A percentile compares a stretch with the other conserved stretches of the same genome.
These are phyloP conservation scores for Polypedilum vanderplanki DNA, from an alignment of 1,140 invertebrate genomes.

Conservation along the genomic window DNA sequence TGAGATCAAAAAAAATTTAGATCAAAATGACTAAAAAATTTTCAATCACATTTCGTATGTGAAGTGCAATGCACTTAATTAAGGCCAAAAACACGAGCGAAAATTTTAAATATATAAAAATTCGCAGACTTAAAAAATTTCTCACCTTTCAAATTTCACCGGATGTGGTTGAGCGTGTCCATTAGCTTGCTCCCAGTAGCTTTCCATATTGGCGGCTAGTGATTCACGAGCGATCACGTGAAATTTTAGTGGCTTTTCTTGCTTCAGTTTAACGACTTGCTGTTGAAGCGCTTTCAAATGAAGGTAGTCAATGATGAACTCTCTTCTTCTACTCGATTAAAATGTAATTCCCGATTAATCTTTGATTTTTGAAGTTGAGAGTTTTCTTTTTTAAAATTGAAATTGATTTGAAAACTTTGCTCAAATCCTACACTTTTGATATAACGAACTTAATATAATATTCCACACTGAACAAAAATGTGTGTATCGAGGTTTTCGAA, in stretches of 20 bases:
- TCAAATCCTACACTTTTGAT: conserved; percentile 31
- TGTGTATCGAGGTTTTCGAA: conserved; percentile 31
- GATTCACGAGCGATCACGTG: conserved; percentile 30
- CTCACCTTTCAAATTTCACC: conserved; percentile 45
- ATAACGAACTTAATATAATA: conserved; percentile 30
- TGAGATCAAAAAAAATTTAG: background rate
- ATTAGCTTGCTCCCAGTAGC: conserved; percentile 41
- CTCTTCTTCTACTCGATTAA: background rate
- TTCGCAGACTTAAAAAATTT: conserved; percentile 32
- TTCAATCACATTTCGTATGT: background rate
- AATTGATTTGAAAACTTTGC: background rate
- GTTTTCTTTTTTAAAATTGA: background rate
- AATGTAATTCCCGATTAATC: background rate
- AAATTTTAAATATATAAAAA: background rate
- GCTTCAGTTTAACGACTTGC: background rate
- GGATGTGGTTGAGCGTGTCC: conserved; percentile 41
- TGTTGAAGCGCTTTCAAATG: background rate
- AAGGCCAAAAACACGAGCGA: conserved; percentile 21
- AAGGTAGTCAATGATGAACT: background rate
- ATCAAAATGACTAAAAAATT: background rate
- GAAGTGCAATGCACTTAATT: background rate
- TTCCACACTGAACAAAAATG: conserved; percentile 31
- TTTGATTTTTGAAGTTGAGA: background rate
- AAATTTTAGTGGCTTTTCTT: conserved; percentile 31
- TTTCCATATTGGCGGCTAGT: conserved; percentile 37